phyloP scores from a whole-genome alignment of 2,113 vertebrate genomes.

The Nerophis lumbriciformis region DNA sequence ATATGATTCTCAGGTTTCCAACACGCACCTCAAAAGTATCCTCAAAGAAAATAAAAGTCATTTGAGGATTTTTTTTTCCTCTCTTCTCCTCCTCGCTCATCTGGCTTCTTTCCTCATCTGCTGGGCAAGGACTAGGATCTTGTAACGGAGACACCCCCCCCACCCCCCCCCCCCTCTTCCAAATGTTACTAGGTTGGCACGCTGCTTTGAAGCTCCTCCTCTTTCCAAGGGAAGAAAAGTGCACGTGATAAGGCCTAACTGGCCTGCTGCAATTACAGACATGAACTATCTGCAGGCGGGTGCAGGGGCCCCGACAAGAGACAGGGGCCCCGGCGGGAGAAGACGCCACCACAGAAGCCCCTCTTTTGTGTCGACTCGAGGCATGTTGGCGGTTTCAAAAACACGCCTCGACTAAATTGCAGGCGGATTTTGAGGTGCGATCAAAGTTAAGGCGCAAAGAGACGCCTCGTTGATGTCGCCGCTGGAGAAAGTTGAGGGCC shows the following conservation, averaged over 20 bases:
- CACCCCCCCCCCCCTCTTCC: conserved; percentile 1
- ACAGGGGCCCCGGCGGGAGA: conserved; percentile 47
- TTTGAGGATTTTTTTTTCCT: not conserved
- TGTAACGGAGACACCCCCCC: not conserved
- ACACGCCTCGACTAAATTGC: conserved; percentile 71
- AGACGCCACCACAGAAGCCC: conserved; percentile 65
- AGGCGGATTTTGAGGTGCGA: conserved; percentile 69
- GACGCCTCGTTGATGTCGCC: conserved; percentile 65
- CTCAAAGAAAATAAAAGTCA: conserved; percentile 5
- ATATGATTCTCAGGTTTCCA: conserved; percentile 6
- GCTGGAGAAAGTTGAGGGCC: conserved; percentile 65
- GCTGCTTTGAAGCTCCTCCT: conserved; percentile 33
- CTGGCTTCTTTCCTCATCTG: conserved; percentile 4
- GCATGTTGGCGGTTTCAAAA: conserved; percentile 66
- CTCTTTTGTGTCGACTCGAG: conserved; percentile 65
- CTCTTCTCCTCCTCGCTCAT: not conserved
- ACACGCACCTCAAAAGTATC: conserved; percentile 6
- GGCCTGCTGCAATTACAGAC: conserved; percentile 67
- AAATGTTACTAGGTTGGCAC: conserved; percentile 20
- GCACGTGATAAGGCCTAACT: conserved; percentile 33
- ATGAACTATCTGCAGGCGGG: conserved; percentile 52
- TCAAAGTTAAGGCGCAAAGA: conserved; percentile 66
- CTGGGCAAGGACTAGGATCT: not conserved
- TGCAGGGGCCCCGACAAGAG: conserved; percentile 36
- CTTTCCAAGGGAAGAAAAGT: conserved; percentile 38